Base-by-base conservation (phyloP, 92 coral and sea anemone species). In the Diadumene lineata region DNA sequence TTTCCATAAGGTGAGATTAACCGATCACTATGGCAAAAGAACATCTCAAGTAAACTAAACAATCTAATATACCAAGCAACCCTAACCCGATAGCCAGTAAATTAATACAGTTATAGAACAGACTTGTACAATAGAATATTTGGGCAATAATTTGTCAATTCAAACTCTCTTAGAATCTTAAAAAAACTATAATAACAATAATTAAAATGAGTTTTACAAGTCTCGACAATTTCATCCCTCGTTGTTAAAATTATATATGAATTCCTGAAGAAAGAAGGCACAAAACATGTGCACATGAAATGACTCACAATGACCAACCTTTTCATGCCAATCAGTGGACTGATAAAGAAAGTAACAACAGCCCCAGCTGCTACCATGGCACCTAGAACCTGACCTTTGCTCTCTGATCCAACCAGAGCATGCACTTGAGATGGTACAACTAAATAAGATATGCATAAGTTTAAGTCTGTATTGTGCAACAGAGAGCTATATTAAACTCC, bases 281-380 rank as follows among this genome's bases (percentile, higher is more conserved):
- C n/a, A n/a, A n/a, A n/a, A n/a, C n/a, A n/a, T n/a, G n/a, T n/a
- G n/a, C n/a, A n/a, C n/a, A n/a, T n/a, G n/a, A n/a, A n/a, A n/a
- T n/a, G n/a, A n/a, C n/a, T n/a, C n/a, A n/a, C 32, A 9, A 13
- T 23, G 24, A 44, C 86, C 33, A 0, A 90, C 96, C 96, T 94
- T 82, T 94, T 94, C 94, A 94, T 94, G 60, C 98, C 98, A 79
- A 94, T 92, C 24, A 94, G 84, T 46, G 98, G 98, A 66, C 98
- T 94, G 63, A 94, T 82, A 65, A 94, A 79, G 69, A 94, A 94
- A 15, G 98, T 94, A 33, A 94, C 98, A 43, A 91, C 96, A 34
- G 98, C 98, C 0, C 98, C 98, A 29, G 96, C 94, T 0, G 98
- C 98, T 30, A 94, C 96, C 98, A 94, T 94, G 1, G 90, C 98